Percentiles rank a stretch among this genome's conserved stretches.
Evolutionary conservation across 2,113 vertebrate genomes (phyloP).

Genomic region (Chloroceryle aenea): DNA sequence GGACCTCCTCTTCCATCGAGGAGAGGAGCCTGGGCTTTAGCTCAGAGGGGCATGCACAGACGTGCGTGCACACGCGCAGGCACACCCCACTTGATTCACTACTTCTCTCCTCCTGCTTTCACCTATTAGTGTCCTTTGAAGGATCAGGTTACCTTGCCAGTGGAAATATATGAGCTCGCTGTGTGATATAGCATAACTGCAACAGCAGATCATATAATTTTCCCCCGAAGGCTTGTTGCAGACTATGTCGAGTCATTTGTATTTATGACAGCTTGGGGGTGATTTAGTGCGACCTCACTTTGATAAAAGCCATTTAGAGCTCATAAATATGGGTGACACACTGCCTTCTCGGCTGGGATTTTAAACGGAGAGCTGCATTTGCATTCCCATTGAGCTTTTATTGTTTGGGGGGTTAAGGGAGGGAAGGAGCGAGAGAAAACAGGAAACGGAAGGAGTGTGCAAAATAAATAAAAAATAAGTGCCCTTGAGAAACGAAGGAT

Average conservation of each 20-base stretch:
- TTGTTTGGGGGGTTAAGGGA: constrained; percentile 53
- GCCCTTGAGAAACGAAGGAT: background rate
- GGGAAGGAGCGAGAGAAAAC: background rate
- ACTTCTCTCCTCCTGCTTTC: background rate
- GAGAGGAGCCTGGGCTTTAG: background rate
- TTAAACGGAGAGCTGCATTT: constrained; percentile 66
- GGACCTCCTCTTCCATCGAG: background rate
- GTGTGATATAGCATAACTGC: constrained; percentile 79
- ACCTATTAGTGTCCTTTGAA: constrained; percentile 71
- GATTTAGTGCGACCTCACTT: constrained; percentile 80
- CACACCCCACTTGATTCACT: background rate
- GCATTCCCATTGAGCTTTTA: constrained; percentile 69
- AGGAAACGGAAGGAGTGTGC: background rate
- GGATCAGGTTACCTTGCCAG: constrained; percentile 76
- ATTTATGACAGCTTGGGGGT: constrained; percentile 77
- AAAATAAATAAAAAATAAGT: background rate
- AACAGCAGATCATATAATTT: constrained; percentile 79
- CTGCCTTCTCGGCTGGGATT: constrained; percentile 60
- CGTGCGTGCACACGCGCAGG: background rate
- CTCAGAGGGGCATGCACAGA: background rate
- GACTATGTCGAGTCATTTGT: constrained; percentile 79
- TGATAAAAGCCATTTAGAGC: constrained; percentile 82
- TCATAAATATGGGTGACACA: constrained; percentile 79
- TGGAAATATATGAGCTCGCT: constrained; percentile 75
- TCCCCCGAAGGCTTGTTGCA: constrained; percentile 79